Base-by-base conservation (phyloP, 2,888 invertebrate genomes). In the Atethmia centrago region DNA sequence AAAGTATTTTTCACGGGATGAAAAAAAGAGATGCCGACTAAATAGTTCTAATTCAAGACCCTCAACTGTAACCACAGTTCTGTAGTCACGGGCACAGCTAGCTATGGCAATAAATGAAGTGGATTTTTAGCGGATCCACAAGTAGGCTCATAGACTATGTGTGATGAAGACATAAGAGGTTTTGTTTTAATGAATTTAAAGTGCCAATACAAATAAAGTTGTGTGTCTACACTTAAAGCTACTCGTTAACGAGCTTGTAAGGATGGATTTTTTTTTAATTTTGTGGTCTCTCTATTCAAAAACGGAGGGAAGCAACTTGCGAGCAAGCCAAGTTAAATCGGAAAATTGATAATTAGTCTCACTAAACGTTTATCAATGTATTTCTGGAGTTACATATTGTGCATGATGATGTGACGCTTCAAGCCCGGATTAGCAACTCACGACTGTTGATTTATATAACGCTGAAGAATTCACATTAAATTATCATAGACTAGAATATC, bases 381-480 rank as follows among this genome's bases (percentile, higher is more conserved):
- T 71, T 45, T 40, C 8, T 59, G 4, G n/a, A 31, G 16, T 51
- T 14, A 9, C 10, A 49, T 53, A 2, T 47, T 14, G 12, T 71
- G 63, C 63, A 70, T 64, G 47, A 78, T 77, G n/a, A 68, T 80
- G 40, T 71, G 79, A 69, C 58, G 76, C 75, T 74, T 82, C 83
- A 79, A 53, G 76, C 55, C 21, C 14, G 21, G 16, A 69, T 83
- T 74, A 70, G 28, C 5, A 25, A 2, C 63, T 80, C 83, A 83
- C 74, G 82, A 77, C 25, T 68, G 21, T 66, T 66, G 66, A 56
- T 69, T 63, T 56, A 62, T 51, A 67, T 58, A 45, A 71, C 12
- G 21, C 4, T 21, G 0, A 53, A 49, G 14, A 62, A 59, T 74
- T 62, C 12, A 28, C 55, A 47, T n/a, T 12, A 55, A 56, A 65